Conservation (phyloP, 2,113 vertebrate species). For the Morone saxatilis region DNA sequence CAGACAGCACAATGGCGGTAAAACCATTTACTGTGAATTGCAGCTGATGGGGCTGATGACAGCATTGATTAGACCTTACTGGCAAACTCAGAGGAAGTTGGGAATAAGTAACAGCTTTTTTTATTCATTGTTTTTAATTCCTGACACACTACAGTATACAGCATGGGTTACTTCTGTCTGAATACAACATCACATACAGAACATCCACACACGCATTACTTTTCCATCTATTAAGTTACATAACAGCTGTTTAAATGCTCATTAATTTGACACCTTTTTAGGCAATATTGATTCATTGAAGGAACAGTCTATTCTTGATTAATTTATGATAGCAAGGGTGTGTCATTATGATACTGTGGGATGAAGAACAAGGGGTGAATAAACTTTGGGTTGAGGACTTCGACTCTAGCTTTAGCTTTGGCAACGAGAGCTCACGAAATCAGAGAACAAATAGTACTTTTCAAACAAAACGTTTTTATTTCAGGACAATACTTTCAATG, state of each 20-base stretch:
- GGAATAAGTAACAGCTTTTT: background rate
- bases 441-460: slow-evolving; percentile 1
- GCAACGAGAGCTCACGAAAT: background rate
- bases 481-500: background rate
- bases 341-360: slow-evolving; percentile 42
- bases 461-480: background rate
- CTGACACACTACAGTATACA: background rate
- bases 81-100: background rate
- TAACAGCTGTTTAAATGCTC: slow-evolving; percentile 29
- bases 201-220: slow-evolving; percentile 5
- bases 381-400: slow-evolving; percentile 33
- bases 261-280: slow-evolving; percentile 44
- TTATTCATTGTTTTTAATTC: background rate
- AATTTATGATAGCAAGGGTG: slow-evolving; percentile 59
- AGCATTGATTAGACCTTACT: background rate
- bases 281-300: slow-evolving; percentile 22
- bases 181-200: background rate
- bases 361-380: slow-evolving; percentile 44
- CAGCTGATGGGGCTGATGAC: slow-evolving; percentile 3
- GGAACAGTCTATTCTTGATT: slow-evolving; percentile 61
- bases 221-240: slow-evolving; percentile 24
- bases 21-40: slow-evolving; percentile 19
- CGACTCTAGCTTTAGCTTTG: background rate
- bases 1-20: slow-evolving; percentile 3
- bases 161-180: background rate